These are phyloP conservation scores for Romanogobio albipinnatus DNA, from an alignment of 2,113 vertebrate species.

Conservation along the genomic window DNA sequence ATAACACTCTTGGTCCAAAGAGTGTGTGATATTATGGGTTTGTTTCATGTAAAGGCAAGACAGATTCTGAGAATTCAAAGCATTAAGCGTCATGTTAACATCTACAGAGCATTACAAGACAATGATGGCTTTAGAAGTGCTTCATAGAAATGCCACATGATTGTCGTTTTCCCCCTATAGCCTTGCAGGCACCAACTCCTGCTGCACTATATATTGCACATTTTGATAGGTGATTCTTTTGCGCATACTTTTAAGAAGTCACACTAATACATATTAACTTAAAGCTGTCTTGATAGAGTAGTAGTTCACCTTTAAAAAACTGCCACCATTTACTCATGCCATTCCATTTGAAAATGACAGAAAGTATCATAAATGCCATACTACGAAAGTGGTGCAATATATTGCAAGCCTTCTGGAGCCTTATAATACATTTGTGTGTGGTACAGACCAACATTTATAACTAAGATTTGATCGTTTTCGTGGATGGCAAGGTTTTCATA, in stretches of 20 bases:
- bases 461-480: neutral
- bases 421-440: neutral
- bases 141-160: neutral
- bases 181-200: neutral
- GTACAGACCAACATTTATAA: neutral
- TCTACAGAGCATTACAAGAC: neutral
- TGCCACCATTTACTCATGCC: neutral
- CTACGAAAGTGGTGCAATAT: neutral
- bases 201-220: neutral
- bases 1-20: slow-evolving; percentile 29
- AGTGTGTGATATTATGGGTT: slow-evolving; percentile 29
- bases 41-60: slow-evolving; percentile 21
- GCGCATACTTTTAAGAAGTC: neutral
- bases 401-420: neutral
- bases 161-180: neutral
- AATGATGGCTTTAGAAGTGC: neutral
- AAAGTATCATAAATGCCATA: neutral
- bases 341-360: neutral
- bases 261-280: neutral
- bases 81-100: neutral
- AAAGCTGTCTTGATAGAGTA: neutral
- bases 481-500: neutral
- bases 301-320: neutral
- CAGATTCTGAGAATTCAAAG: neutral
- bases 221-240: neutral